These are phyloP conservation scores for Drosophila takahashii DNA, from an alignment of 1,140 invertebrate species.

Conservation along the genomic window DNA sequence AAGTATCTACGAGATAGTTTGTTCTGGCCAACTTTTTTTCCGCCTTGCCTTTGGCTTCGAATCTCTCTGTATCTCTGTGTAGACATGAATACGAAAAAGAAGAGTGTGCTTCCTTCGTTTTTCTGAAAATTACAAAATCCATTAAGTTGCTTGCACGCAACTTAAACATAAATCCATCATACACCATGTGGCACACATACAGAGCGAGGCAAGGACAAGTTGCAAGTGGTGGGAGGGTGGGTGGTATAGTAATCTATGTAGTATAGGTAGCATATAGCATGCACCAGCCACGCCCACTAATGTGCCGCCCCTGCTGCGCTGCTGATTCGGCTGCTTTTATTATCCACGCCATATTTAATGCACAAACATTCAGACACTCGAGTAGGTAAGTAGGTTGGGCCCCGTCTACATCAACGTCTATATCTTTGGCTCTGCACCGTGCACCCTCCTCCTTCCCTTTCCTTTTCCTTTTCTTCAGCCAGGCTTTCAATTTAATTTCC, in stretches of 20 bases:
- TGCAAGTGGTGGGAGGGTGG: slow-evolving; percentile 12
- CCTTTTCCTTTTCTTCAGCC: slow-evolving; percentile 17
- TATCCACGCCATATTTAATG: slow-evolving; percentile 78
- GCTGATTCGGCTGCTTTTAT: slow-evolving; percentile 66
- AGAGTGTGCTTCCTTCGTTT: slow-evolving; percentile 44
- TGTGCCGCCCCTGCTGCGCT: slow-evolving; percentile 1
- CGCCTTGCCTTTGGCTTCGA: slow-evolving; percentile 42
- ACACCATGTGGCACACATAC: slow-evolving; percentile 74
- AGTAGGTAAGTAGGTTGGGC: slow-evolving; percentile 79
- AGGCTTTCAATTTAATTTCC: slow-evolving; percentile 80
- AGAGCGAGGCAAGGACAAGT: slow-evolving; percentile 37
- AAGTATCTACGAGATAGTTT: slow-evolving; percentile 59
- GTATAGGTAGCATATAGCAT: slow-evolving; percentile 36
- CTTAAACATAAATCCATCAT: slow-evolving; percentile 84
- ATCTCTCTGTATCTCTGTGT: slow-evolving; percentile 25
- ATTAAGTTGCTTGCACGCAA: slow-evolving; percentile 83
- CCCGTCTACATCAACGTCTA: slow-evolving; percentile 31
- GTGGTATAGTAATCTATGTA: too few relatives aligned
- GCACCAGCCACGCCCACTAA: slow-evolving; percentile 33
- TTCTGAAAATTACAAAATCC: slow-evolving; percentile 78
- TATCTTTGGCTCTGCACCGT: slow-evolving; percentile 1
- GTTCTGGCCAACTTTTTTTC: slow-evolving; percentile 61
- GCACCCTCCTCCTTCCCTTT: neutral
- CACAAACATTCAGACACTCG: slow-evolving; percentile 80
- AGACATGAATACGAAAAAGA: slow-evolving; percentile 22